phyloP scores from a whole-genome alignment of 2,113 vertebrate genomes.

The Motacilla tschutschensis region DNA sequence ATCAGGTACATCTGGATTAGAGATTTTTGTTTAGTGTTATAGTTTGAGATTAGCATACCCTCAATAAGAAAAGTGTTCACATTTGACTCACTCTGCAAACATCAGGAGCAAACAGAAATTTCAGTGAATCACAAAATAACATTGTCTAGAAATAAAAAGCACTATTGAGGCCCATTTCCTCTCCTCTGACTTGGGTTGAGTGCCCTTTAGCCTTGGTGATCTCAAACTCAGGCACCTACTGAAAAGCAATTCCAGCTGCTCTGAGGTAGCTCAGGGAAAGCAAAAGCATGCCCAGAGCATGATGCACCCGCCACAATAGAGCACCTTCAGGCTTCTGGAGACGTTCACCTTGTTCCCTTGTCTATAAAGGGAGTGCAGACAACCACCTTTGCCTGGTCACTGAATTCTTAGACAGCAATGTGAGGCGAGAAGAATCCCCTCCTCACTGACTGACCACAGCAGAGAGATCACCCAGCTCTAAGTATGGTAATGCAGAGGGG shows the following conservation, averaged over 20 bases:
- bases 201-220: not conserved
- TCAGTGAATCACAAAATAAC: slow-evolving; percentile 32
- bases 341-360: not conserved
- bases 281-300: not conserved
- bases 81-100: slow-evolving; percentile 41
- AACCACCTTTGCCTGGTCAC: not conserved
- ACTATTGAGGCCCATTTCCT: not conserved
- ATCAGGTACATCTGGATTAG: not conserved
- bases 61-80: not conserved
- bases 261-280: not conserved
- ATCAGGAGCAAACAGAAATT: not conserved
- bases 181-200: not conserved
- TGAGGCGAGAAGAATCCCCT: not conserved
- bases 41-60: not conserved
- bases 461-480: not conserved
- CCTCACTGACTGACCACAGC: not conserved
- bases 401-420: not conserved
- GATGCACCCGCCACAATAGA: not conserved
- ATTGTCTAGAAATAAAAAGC: not conserved
- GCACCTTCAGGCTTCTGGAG: not conserved
- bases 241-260: not conserved
- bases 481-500: not conserved
- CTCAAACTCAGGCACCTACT: slow-evolving; percentile 1
- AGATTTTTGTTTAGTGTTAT: not conserved
- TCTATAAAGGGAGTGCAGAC: not conserved